Evolutionary conservation across 2,888 invertebrate species (phyloP), one percentile per base, ranked within the genome.

Genomic region (Pristionchus arcanus): DNA sequence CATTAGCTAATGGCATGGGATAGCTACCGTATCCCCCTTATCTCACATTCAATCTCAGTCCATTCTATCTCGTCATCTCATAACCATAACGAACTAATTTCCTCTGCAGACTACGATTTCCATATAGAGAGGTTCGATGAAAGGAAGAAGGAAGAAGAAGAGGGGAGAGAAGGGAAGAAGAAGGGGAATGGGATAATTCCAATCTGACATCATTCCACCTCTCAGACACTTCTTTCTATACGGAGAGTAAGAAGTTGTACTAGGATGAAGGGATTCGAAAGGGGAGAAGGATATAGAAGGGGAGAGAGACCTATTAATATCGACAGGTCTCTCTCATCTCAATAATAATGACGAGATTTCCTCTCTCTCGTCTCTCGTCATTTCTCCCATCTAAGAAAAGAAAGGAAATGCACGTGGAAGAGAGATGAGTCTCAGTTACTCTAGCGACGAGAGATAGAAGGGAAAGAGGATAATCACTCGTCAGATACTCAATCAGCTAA

Each of bases 191-290:
- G 74, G 34, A 74, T 74, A 74, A 74, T 74, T 74, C 74, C 19
- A 74, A 74, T 74, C 74, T 74, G 74, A 74, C 74, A 74, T 74
- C 74, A 74, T 68, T 15, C 31, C 74, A 37, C 34, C 74, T 74
- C 74, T 74, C 74, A 37, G 15, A 34, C 74, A 74, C 74, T 37
- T 74, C 74, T 74, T 37, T 74, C 28, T 16, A 49, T 49, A 49
- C 15, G 55, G 84, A 84, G 55, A 84, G 55, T 55, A 55, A 34
- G 53, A 84, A 42, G 77, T 19, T 21, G 77, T 19, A 49, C 15
- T n/a, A n/a, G 37, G 15, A 13, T 9, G 77, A 42, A 42, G 77
- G 42, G 42, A 25, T 25, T 19, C 21, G 49, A 25, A 13, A 25
- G 77, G n/a, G 19, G 21, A 34, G 34, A 19, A 71, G 71, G 15